Evolutionary conservation across 2,888 invertebrate species (phyloP), one percentile per base, ranked within the genome.

Genomic region (Drosophila anceps): DNA sequence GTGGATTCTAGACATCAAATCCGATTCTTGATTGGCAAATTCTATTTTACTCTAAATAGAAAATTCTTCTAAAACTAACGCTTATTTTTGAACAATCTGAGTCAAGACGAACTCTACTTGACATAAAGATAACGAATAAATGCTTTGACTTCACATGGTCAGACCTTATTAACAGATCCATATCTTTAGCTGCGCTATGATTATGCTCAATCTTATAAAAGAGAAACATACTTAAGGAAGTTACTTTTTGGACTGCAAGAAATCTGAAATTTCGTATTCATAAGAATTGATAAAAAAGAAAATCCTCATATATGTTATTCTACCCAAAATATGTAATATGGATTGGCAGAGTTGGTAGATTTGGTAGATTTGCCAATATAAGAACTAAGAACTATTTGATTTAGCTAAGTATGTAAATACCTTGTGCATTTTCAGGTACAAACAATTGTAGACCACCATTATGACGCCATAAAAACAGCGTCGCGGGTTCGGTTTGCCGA

Each of bases 371-470:
- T 43, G 63, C 15, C 3, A 75, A 55, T 20, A 50, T 44, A 37
- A 18, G 44, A 10, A n/a, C 24, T 48, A 43, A 50, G 50, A 53
- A 35, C 24, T 10, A 35, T 53, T 37, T 53, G 53, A 50, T 13
- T 29, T 53, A 37, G 53, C 55, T 62, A 51, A 57, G 64, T 61
- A 69, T 75, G 69, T 76, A 88, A 86, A 77, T 74, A 83, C 72
- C 72, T 86, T 73, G 67, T 83, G 81, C 81, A 88, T 69, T 87
- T 83, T 72, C 80, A 98, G 98, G 98, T 98, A 59, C 98, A 98
- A 94, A 96, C 97, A 59, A 98, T 98, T 89, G 96, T 98, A 76
- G 98, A 98, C 93, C 96, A 97, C 91, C 97, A 97, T 92, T 97
- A 97, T 92, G 96, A 96, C 77, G 96, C 96, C 90, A 94, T 95